Evolutionary conservation across 2,888 invertebrate genomes (phyloP).

Genomic region (Cataglyphis albicans): DNA sequence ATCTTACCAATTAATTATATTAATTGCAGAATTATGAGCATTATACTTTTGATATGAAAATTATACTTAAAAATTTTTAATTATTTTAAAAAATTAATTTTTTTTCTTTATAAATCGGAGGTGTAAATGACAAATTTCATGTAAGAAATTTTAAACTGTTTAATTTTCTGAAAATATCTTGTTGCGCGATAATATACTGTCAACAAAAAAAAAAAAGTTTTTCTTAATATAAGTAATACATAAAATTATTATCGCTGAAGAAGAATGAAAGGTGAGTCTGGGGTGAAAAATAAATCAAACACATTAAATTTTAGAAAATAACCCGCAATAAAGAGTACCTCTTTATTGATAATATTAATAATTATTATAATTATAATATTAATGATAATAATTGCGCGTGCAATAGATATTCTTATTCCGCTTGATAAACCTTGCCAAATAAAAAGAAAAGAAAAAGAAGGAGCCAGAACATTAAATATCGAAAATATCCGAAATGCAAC

Average conservation of each 20-base stretch:
- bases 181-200: neutral
- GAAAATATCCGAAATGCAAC: constrained; percentile 53
- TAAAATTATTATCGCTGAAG: neutral
- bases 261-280: constrained; percentile 29
- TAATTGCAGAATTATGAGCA: neutral
- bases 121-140: neutral
- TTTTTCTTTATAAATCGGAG: neutral
- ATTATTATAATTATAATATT: constrained; percentile 76
- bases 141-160: neutral
- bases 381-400: constrained; percentile 68
- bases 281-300: constrained; percentile 56
- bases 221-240: neutral
- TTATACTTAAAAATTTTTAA: neutral
- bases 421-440: constrained; percentile 70
- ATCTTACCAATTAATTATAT: neutral
- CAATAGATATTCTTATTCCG: constrained; percentile 66
- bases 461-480: constrained; percentile 62
- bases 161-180: neutral
- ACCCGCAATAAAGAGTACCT: constrained; percentile 83
- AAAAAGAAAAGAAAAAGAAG: constrained; percentile 68
- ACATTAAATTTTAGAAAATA: constrained; percentile 72
- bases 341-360: constrained; percentile 79
- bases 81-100: neutral
- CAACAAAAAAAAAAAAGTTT: neutral
- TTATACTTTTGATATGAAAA: neutral